A percentile compares a stretch with the other conserved stretches of the same genome.
Evolutionary conservation across 2,113 vertebrate species (phyloP).

Genomic region (Corapipo altera): DNA sequence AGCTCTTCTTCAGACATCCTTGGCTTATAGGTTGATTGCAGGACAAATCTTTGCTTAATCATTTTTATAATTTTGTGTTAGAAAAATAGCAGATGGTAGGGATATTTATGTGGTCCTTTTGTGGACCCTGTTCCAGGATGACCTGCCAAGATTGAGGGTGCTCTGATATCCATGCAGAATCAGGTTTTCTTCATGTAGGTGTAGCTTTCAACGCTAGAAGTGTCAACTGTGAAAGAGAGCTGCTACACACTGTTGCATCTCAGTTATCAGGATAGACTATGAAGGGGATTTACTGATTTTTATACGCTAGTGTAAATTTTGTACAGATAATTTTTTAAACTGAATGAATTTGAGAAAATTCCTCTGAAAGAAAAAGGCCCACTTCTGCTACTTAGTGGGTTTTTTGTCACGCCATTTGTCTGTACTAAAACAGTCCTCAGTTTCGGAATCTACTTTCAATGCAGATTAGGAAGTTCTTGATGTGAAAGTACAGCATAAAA

Average conservation of each 20-base stretch:
- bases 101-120: background rate
- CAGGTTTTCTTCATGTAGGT: background rate
- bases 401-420: background rate
- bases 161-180: background rate
- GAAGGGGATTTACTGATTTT: background rate
- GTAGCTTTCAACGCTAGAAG: background rate
- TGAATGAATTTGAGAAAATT: background rate
- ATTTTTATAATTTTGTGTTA: background rate
- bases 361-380: background rate
- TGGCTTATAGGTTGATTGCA: background rate
- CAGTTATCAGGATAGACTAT: background rate
- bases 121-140: background rate
- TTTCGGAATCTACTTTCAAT: constrained; percentile 40
- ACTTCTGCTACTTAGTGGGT: background rate
- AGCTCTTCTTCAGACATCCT: background rate
- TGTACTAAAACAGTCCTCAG: constrained; percentile 15
- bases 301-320: background rate
- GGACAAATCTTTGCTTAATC: background rate
- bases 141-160: background rate
- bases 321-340: background rate
- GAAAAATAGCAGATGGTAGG: background rate
- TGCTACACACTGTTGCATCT: background rate
- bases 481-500: constrained; percentile 6
- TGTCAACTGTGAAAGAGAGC: background rate
- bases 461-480: constrained; percentile 16